Percentiles rank a stretch among this genome's conserved stretches.
phyloP scores from a whole-genome alignment of 2,797 vertebrate species.

The Prunella strophiata region DNA sequence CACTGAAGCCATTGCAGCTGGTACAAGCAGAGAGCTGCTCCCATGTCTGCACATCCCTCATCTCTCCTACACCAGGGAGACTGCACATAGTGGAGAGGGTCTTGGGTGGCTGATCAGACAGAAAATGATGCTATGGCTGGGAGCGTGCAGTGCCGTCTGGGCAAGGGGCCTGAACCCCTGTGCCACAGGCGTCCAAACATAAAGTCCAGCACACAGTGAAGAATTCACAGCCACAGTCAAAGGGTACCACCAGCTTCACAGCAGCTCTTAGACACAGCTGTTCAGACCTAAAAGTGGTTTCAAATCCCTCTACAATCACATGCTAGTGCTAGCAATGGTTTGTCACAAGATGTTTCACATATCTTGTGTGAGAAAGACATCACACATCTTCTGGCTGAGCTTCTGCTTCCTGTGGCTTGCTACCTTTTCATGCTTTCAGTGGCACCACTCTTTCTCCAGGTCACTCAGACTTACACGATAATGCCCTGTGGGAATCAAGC shows the following conservation, averaged over 20 bases:
- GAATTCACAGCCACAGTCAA: neutral
- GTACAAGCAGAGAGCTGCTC: neutral
- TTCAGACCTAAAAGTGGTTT: neutral
- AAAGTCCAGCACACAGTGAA: neutral
- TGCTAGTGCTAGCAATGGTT: neutral
- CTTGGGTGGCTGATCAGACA: neutral
- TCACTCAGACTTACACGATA: neutral
- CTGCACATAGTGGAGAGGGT: accelerated
- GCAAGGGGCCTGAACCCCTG: neutral
- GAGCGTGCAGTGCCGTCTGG: neutral
- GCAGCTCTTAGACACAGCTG: neutral
- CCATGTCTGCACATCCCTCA: accelerated
- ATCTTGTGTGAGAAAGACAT: neutral
- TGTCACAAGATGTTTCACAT: neutral
- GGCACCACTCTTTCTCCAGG: neutral
- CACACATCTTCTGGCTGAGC: neutral
- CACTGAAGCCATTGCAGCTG: neutral
- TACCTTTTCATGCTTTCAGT: neutral
- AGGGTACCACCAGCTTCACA: neutral
- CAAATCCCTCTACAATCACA: neutral
- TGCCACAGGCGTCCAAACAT: neutral
- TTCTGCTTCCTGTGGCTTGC: neutral
- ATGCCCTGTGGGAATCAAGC: neutral
- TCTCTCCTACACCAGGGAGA: accelerated
- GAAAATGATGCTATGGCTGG: neutral